These are phyloP conservation scores for Caiman crocodilus DNA, from an alignment of 2,797 vertebrate genomes.

Conservation along the genomic window DNA sequence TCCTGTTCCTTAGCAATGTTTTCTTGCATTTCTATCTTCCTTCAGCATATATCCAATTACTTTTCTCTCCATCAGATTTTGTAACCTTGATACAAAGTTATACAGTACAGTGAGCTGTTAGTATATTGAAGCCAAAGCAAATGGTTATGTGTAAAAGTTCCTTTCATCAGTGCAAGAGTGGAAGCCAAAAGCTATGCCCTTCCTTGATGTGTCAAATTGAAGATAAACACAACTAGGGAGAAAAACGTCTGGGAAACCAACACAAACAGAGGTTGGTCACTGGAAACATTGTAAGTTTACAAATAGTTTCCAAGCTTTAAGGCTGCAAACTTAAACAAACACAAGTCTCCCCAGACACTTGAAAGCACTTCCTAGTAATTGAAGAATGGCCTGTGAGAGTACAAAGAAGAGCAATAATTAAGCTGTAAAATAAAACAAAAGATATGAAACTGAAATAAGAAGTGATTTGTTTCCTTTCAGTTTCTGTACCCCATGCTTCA, in stretches of 20 bases:
- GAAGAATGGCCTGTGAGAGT: background rate
- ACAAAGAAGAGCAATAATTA: conserved; percentile 57
- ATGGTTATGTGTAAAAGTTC: conserved; percentile 74
- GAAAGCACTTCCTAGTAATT: conserved; percentile 66
- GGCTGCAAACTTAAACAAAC: conserved; percentile 76
- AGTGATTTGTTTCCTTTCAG: conserved; percentile 55
- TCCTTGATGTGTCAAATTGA: conserved; percentile 80
- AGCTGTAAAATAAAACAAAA: conserved; percentile 58
- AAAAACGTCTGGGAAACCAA: conserved; percentile 77
- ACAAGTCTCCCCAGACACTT: conserved; percentile 72
- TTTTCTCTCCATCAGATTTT: conserved; percentile 51
- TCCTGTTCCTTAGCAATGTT: conserved; percentile 22
- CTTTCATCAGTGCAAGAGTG: conserved; percentile 70
- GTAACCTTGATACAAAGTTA: conserved; percentile 46
- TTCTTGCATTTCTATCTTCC: conserved; percentile 56
- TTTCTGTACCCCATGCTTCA: conserved; percentile 30
- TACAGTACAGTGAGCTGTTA: conserved; percentile 60
- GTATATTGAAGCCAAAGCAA: conserved; percentile 76
- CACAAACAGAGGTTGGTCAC: conserved; percentile 73
- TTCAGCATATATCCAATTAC: conserved; percentile 67
- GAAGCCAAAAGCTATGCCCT: conserved; percentile 73
- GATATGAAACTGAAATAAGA: conserved; percentile 60
- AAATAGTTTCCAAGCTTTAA: conserved; percentile 78
- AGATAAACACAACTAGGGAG: conserved; percentile 78
- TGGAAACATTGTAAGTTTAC: conserved; percentile 71